These are phyloP conservation scores for Catalaphyllia jardinei DNA, from an alignment of 64 coral and sea anemone genomes.

Conservation along the genomic window DNA sequence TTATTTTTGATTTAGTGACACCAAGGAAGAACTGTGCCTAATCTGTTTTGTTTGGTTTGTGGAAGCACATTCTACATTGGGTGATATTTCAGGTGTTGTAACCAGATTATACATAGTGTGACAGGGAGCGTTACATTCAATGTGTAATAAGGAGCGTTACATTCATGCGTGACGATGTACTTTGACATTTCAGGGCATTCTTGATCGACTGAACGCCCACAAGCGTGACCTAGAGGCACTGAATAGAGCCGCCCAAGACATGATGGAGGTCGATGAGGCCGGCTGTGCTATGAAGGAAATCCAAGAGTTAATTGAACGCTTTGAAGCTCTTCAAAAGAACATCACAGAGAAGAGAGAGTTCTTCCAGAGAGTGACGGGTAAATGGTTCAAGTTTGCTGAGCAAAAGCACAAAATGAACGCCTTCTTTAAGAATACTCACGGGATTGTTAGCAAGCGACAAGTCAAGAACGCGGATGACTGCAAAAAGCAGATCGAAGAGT, in stretches of 20 bases:
- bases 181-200: conserved; percentile 54
- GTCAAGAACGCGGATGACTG: conserved; percentile 74
- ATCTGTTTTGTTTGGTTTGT: too few relatives aligned
- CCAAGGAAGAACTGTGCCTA: too few relatives aligned
- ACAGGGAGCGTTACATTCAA: too few relatives aligned
- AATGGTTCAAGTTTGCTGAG: conserved; percentile 82
- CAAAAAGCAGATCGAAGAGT: conserved; percentile 88
- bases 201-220: conserved; percentile 85
- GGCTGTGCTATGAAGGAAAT: conserved; percentile 79
- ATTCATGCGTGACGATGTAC: too few relatives aligned
- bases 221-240: conserved; percentile 85
- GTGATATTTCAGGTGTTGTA: not conserved
- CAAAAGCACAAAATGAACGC: conserved; percentile 91
- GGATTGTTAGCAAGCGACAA: conserved; percentile 66
- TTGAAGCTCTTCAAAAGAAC: conserved; percentile 81
- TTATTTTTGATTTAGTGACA: too few relatives aligned
- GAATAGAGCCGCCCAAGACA: conserved; percentile 75
- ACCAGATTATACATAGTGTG: not conserved
- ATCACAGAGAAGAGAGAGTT: conserved; percentile 75
- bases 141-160: too few relatives aligned
- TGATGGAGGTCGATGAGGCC: conserved; percentile 80
- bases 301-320: conserved; percentile 75
- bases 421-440: conserved; percentile 87
- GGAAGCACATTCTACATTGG: not conserved
- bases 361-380: conserved; percentile 70